Evolutionary conservation across 2,113 vertebrate species (phyloP).

Genomic region (Megaceryle maxima): DNA sequence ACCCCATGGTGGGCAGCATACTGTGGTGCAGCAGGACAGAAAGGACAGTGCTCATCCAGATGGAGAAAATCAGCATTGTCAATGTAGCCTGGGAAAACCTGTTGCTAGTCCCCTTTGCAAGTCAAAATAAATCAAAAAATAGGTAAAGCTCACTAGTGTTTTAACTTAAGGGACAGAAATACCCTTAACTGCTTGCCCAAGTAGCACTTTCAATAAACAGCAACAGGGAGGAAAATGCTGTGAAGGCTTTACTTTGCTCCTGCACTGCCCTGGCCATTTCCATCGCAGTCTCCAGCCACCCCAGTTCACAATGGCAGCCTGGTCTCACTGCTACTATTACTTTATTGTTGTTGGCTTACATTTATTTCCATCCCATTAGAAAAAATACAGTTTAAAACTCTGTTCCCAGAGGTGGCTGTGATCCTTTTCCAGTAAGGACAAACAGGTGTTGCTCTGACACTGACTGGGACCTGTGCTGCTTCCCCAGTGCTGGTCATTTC

Average conservation of each 20-base stretch:
- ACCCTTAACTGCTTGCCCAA: neutral
- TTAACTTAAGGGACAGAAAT: neutral
- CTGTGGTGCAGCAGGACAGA: neutral
- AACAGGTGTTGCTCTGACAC: neutral
- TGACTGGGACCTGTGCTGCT: neutral
- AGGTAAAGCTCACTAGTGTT: neutral
- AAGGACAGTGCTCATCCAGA: neutral
- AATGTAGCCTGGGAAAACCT: neutral
- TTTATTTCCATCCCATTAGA: neutral
- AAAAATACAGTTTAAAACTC: neutral
- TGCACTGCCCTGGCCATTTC: fast-evolving
- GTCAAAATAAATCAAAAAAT: neutral
- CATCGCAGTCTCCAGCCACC: neutral
- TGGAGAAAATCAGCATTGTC: neutral
- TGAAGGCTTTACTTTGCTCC: neutral
- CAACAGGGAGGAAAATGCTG: neutral
- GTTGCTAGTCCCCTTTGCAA: neutral
- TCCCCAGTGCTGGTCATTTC: neutral
- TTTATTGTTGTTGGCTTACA: neutral
- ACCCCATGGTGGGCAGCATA: fast-evolving
- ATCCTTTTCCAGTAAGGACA: neutral
- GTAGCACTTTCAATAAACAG: neutral
- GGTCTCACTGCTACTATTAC: neutral
- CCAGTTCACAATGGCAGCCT: neutral
- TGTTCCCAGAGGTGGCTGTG: fast-evolving